A percentile compares a stretch with the other conserved stretches of the same genome.
These are phyloP conservation scores for Nomia melanderi DNA, from an alignment of 1,140 invertebrate genomes.

Conservation along the genomic window DNA sequence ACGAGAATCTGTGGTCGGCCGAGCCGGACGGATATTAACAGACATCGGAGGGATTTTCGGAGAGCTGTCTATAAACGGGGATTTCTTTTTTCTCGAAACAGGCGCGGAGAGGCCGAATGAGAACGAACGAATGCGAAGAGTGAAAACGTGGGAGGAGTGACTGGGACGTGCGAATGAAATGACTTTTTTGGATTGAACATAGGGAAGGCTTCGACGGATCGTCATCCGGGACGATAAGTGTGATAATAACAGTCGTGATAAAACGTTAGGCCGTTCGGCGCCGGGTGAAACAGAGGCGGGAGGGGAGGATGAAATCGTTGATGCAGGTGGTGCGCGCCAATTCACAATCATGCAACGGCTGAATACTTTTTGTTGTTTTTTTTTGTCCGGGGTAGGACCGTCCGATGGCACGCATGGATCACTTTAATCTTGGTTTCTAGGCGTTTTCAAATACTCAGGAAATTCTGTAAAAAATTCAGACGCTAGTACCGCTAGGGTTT, in stretches of 20 bases:
- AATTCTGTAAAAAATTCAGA: not conserved
- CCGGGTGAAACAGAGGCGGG: not conserved
- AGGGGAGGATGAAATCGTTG: not conserved
- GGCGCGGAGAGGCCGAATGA: not conserved
- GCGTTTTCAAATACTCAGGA: not conserved
- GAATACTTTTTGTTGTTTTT: too few species aligned
- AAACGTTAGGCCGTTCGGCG: constrained; percentile 11
- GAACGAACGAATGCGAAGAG: not conserved
- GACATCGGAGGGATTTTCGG: constrained; percentile 7
- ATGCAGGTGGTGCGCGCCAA: too few species aligned
- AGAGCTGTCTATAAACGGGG: not conserved
- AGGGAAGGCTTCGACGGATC: constrained; percentile 5
- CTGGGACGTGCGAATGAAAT: not conserved
- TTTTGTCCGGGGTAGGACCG: too few species aligned
- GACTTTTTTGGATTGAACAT: not conserved
- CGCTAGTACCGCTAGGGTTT: not conserved
- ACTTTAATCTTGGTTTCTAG: not conserved
- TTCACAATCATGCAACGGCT: too few species aligned
- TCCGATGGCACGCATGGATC: not conserved
- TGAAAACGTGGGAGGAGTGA: constrained; percentile 25
- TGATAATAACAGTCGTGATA: constrained; percentile 54
- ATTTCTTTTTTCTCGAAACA: not conserved
- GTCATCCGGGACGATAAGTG: constrained; percentile 30
- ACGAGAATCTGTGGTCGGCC: constrained; percentile 57
- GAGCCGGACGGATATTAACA: constrained; percentile 46